Conservation (phyloP, 2,888 invertebrate genomes). For the Anthoptus insignis region DNA sequence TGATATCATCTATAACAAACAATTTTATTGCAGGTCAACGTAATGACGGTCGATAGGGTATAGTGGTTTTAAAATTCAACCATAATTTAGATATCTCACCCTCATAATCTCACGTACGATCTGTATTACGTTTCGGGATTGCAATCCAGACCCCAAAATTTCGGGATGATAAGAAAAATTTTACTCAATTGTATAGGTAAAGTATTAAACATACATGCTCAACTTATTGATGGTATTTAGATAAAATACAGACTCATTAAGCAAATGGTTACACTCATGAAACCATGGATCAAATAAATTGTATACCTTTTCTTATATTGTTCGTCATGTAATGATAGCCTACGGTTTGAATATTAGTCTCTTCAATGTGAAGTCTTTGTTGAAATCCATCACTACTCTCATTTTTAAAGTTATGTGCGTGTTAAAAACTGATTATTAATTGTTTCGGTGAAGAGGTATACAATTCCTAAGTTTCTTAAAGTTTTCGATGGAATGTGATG, state of each 20-base stretch:
- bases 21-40: conserved; percentile 59
- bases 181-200: conserved; percentile 39
- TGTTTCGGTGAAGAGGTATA: too few relatives aligned
- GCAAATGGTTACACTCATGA: neutral
- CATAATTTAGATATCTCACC: conserved; percentile 67
- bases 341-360: too few relatives aligned
- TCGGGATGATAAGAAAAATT: conserved; percentile 67
- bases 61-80: conserved; percentile 69
- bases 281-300: too few relatives aligned
- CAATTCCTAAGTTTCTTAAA: too few relatives aligned
- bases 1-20: conserved; percentile 39
- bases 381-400: too few relatives aligned
- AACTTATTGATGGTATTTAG: neutral
- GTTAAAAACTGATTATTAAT: too few relatives aligned
- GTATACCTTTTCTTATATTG: too few relatives aligned
- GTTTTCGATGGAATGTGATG: too few relatives aligned
- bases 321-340: too few relatives aligned
- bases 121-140: conserved; percentile 75
- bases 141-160: conserved; percentile 64
- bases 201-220: conserved; percentile 20
- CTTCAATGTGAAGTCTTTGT: too few relatives aligned
- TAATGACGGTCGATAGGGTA: conserved; percentile 58
- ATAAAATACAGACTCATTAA: neutral
- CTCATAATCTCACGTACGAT: conserved; percentile 81
- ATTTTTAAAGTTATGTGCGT: too few relatives aligned